A percentile compares a stretch with the other conserved stretches of the same genome.
phyloP scores from a whole-genome alignment of 2,888 invertebrate genomes.

The Chaetogeoica ovagalla region DNA sequence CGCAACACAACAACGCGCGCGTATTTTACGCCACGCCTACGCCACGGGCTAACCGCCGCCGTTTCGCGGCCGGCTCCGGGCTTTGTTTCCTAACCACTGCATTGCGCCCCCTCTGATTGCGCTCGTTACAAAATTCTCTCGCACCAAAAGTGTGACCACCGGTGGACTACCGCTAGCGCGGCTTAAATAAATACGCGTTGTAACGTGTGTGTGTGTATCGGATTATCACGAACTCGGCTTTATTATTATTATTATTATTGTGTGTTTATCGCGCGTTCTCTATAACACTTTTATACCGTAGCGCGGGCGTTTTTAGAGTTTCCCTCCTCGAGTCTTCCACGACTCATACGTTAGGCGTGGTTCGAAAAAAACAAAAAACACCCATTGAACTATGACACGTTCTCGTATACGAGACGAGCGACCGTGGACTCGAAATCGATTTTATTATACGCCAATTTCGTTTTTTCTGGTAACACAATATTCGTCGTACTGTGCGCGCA shows the following conservation, averaged over 20 bases:
- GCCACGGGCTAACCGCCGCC: slow-evolving; percentile 51
- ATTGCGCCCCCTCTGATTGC: slow-evolving; percentile 11
- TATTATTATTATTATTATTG: not conserved
- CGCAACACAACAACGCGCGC: slow-evolving; percentile 2
- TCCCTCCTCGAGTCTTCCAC: not conserved
- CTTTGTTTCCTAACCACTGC: slow-evolving; percentile 44
- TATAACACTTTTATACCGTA: not conserved
- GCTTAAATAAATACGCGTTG: no score
- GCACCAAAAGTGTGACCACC: no score
- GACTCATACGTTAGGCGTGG: slow-evolving; percentile 30
- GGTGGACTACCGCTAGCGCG: not conserved
- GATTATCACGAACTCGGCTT: slow-evolving; percentile 22
- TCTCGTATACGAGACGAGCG: not conserved
- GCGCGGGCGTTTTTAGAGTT: slow-evolving; percentile 8
- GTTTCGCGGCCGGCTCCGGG: slow-evolving; percentile 29
- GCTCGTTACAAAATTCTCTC: slow-evolving; percentile 34
- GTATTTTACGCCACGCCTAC: slow-evolving; percentile 40
- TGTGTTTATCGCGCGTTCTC: slow-evolving; percentile 26
- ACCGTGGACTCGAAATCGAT: slow-evolving; percentile 42
- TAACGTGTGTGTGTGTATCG: not conserved
- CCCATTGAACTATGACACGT: slow-evolving; percentile 43
- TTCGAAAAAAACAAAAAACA: not conserved
- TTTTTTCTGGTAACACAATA: no score
- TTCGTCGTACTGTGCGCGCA: not conserved
- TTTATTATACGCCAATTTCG: slow-evolving; percentile 1